phyloP scores from a whole-genome alignment of 2,113 vertebrate genomes.

The Oceanites oceanicus region DNA sequence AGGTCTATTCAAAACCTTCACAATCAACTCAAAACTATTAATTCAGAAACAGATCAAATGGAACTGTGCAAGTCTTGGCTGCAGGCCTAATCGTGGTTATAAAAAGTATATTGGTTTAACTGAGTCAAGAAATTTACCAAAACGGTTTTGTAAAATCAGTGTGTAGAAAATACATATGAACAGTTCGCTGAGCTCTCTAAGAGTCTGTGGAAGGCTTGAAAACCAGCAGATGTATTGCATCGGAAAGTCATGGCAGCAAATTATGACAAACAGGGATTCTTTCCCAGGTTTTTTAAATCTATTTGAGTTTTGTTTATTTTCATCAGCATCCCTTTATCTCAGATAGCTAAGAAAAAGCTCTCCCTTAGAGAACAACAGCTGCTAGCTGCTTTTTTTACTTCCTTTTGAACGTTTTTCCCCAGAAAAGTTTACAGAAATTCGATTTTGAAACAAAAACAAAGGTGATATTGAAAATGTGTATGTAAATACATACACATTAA shows the following conservation, averaged over 20 bases:
- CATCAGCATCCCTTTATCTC: not conserved
- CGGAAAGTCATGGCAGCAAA: not conserved
- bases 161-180: fast-evolving
- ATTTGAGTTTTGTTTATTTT: not conserved
- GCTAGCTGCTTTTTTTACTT: not conserved
- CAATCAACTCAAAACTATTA: not conserved
- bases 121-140: not conserved
- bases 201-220: not conserved
- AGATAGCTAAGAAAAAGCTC: not conserved
- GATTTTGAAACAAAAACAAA: not conserved
- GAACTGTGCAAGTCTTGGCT: not conserved
- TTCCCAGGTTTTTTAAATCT: not conserved
- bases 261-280: not conserved
- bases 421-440: not conserved
- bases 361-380: not conserved
- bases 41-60: not conserved
- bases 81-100: not conserved
- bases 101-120: not conserved
- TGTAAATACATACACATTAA: not conserved
- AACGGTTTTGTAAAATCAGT: not conserved
- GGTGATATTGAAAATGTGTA: not conserved
- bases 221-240: not conserved
- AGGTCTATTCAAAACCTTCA: not conserved
- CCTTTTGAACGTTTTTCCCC: not conserved
- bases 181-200: not conserved